phyloP scores from a whole-genome alignment of 1,140 invertebrate species.

The Dreissena polymorpha region DNA sequence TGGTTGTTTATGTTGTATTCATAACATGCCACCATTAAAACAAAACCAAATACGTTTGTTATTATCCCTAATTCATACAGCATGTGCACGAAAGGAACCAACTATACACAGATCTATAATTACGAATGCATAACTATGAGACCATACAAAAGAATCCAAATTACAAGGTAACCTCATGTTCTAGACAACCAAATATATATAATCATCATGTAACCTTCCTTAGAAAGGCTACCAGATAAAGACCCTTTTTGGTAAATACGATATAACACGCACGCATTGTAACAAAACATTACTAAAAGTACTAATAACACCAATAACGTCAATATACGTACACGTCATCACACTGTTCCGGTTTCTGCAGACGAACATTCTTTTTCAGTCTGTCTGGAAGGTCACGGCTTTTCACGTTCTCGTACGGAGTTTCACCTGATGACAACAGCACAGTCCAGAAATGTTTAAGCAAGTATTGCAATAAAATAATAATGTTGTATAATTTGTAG shows the following conservation, averaged over 20 bases:
- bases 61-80: neutral
- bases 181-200: neutral
- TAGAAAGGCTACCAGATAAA: neutral
- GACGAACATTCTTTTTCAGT: conserved; percentile 61
- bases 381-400: conserved; percentile 86
- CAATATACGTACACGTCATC: conserved; percentile 60
- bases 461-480: neutral
- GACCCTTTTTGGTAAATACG: neutral
- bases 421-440: conserved; percentile 77
- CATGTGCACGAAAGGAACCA: neutral
- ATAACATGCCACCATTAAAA: neutral
- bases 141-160: neutral
- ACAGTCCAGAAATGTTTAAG: neutral
- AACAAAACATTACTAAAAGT: too few species aligned
- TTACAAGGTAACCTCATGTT: neutral
- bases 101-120: neutral
- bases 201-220: neutral
- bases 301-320: too few species aligned
- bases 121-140: neutral
- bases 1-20: neutral
- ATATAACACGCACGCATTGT: neutral
- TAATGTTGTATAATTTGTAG: neutral
- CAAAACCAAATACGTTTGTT: neutral
- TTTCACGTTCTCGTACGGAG: conserved; percentile 89
- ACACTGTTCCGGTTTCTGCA: conserved; percentile 62